Conservation (phyloP, 2,797 vertebrate species). For the Arnoldichthys spilopterus region DNA sequence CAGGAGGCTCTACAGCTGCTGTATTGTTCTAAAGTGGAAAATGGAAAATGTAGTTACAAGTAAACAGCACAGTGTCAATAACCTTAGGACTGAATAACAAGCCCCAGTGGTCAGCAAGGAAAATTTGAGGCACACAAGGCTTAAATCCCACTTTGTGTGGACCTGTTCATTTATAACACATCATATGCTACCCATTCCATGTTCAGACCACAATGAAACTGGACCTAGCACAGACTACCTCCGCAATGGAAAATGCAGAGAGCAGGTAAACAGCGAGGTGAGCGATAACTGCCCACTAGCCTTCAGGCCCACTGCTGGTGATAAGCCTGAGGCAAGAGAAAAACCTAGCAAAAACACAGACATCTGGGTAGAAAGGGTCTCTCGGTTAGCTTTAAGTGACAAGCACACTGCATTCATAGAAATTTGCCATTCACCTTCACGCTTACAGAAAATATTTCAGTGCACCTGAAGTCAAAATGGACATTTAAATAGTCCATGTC, state of each 20-base stretch:
- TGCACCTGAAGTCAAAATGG: too few relatives aligned
- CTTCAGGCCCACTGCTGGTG: slow-evolving; percentile 3
- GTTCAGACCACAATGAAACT: not conserved
- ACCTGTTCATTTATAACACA: not conserved
- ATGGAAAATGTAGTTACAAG: slow-evolving; percentile 51
- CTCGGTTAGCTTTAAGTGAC: not conserved
- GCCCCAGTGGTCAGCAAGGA: slow-evolving; percentile 57
- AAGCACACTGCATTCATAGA: not conserved
- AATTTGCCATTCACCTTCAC: too few relatives aligned
- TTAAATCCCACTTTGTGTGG: slow-evolving; percentile 14
- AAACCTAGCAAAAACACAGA: not conserved
- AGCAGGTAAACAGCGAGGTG: slow-evolving; percentile 42
- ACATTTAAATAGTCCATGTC: too few relatives aligned
- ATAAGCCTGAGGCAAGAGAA: slow-evolving; percentile 25
- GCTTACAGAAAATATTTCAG: too few relatives aligned
- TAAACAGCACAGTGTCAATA: slow-evolving; percentile 47
- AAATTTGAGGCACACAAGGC: slow-evolving; percentile 11
- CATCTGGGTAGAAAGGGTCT: not conserved
- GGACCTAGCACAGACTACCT: slow-evolving; percentile 41
- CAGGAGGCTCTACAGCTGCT: slow-evolving; percentile 45
- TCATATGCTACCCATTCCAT: not conserved
- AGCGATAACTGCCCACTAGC: slow-evolving; percentile 66
- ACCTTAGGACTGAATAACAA: slow-evolving; percentile 50
- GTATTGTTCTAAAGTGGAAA: slow-evolving; percentile 51
- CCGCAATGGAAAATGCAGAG: slow-evolving; percentile 65